These are phyloP conservation scores for Adineta ricciae DNA, from an alignment of 2,888 invertebrate species.

Conservation along the genomic window DNA sequence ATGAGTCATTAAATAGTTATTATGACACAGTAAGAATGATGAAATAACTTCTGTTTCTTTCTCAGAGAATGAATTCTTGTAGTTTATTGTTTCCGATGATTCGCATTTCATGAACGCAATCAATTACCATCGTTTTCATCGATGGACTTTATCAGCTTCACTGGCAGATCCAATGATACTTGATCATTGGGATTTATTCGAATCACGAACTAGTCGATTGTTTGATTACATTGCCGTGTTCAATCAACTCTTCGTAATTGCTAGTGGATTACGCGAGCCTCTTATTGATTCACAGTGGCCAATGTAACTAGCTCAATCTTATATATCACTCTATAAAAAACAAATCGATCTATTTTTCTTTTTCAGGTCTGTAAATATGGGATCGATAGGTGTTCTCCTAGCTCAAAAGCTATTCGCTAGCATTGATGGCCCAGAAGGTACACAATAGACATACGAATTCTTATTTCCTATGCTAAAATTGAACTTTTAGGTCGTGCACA, in stretches of 20 bases:
- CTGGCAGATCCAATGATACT: not conserved
- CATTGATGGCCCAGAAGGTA: conserved; percentile 41
- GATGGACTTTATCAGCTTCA: not conserved
- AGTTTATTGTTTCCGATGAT: not conserved
- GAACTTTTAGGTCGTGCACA: conserved; percentile 30
- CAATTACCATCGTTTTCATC: not conserved
- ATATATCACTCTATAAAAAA: too few relatives aligned
- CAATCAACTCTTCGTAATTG: not conserved
- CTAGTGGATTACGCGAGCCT: not conserved
- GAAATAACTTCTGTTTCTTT: not conserved
- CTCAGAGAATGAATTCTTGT: not conserved
- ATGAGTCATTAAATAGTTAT: not conserved
- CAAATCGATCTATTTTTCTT: not conserved
- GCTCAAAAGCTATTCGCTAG: conserved; percentile 40
- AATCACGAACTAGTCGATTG: not conserved
- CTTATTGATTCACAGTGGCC: not conserved
- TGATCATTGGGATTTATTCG: not conserved
- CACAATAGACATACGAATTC: not conserved
- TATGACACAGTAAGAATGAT: not conserved
- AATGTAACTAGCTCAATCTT: not conserved
- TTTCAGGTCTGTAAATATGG: conserved; percentile 35
- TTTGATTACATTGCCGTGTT: not conserved
- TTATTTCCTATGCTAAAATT: not conserved
- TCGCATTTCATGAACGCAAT: not conserved
- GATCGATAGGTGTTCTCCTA: conserved; percentile 40